Base-by-base conservation (phyloP, 2,888 invertebrate genomes). In the Drosophila colorata region DNA sequence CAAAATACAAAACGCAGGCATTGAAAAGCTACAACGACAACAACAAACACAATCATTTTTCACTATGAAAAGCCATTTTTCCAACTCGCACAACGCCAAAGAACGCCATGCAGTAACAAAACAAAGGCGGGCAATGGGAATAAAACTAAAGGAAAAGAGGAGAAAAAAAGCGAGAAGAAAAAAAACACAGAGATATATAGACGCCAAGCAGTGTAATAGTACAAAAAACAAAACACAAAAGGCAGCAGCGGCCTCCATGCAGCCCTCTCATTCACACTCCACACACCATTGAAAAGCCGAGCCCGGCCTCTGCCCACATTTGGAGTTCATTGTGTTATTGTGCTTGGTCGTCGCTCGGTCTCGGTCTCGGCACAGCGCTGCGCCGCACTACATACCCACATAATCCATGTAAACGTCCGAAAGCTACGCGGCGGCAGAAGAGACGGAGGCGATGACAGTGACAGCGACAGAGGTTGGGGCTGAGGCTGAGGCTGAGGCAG, bases 271-370 rank as follows among this genome's bases (percentile, higher is more conserved):
- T 44, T 44, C 55, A 53, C 53, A 55, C 40, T 28, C 28, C 28
- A 8, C 37, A 14, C 46, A 20, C 44, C 70, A 70, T 56, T 56
- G 47, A 58, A 64, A 55, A 61, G 57, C 48, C 48, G 48, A 68
- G 65, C 61, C 69, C 75, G 74, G 84, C 61, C 68, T 74, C 79
- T 74, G 63, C 80, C 74, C 78, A 81, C 81, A 80, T 76, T 89
- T 85, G 81, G 83, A 90, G 90, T 88, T 88, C 88, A 88, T 88
- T 88, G 90, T 88, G 88, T 88, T 88, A 88, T 88, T 88, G 89
- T 90, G 90, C 77, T 87, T 85, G 80, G 71, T 63, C 78, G 80
- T 78, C 68, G 71, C 68, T 79, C 65, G 78, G 75, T 69, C 70
- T 84, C 72, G 75, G 71, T 70, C 84, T 80, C 69, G 72, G 57